A percentile compares a stretch with the other conserved stretches of the same genome.
phyloP scores from a whole-genome alignment of 2,113 vertebrate genomes.

The Megaleporinus macrocephalus region DNA sequence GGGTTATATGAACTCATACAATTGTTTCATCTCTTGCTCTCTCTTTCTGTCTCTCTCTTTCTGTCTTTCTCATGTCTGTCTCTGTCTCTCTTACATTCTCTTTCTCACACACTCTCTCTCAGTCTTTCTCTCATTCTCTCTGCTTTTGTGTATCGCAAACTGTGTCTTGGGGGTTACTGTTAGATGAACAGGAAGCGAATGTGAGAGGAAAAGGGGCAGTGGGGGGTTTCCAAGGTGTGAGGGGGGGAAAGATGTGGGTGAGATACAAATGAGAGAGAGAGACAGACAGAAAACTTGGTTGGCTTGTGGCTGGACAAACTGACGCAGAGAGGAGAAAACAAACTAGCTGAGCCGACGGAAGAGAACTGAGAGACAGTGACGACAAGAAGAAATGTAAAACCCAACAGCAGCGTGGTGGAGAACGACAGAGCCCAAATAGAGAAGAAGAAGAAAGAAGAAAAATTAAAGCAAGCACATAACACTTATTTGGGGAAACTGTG shows the following conservation, averaged over 20 bases:
- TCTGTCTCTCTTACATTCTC: too few relatives aligned
- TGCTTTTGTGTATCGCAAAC: not conserved
- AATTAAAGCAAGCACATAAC: not conserved
- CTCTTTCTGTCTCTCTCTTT: too few relatives aligned
- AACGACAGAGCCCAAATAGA: not conserved
- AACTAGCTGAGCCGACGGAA: not conserved
- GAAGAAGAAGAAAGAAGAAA: not conserved
- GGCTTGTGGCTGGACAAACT: not conserved
- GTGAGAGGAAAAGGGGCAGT: not conserved
- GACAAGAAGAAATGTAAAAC: not conserved
- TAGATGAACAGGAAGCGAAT: constrained; percentile 15
- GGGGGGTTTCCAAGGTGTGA: constrained; percentile 37
- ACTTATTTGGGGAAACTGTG: not conserved
- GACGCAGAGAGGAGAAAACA: not conserved
- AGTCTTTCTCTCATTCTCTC: not conserved
- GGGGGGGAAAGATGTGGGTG: constrained; percentile 9
- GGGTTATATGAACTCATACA: too few relatives aligned
- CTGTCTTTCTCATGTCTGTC: too few relatives aligned
- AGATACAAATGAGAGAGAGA: not conserved
- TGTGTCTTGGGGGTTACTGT: not conserved
- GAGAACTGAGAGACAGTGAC: not conserved
- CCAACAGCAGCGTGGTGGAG: not conserved
- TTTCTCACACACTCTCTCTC: too few relatives aligned
- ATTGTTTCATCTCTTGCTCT: too few relatives aligned
- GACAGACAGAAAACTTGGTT: not conserved